Conservation (phyloP, 2,888 invertebrate species). For the Lomographa bimaculata region DNA sequence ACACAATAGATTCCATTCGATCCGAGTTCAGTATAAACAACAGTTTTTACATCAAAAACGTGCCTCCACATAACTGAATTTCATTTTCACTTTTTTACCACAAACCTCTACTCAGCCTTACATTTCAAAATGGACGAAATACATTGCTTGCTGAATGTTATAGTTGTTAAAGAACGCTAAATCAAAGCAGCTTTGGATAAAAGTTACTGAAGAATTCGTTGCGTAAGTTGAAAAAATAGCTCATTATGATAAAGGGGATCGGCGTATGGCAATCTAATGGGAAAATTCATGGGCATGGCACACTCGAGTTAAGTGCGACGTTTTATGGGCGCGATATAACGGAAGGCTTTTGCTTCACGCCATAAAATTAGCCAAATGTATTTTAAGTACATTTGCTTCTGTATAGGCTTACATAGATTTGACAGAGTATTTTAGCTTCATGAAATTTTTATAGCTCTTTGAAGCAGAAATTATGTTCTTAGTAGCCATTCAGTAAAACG, state of each 20-base stretch:
- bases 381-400: too few relatives aligned
- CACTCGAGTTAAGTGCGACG: constrained; percentile 7
- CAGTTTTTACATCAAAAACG: constrained; percentile 29
- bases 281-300: constrained; percentile 1
- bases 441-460: too few relatives aligned
- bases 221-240: constrained; percentile 8
- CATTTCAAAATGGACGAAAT: neutral
- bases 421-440: too few relatives aligned
- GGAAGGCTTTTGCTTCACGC: neutral
- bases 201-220: too few relatives aligned
- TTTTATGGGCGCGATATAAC: constrained; percentile 3
- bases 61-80: constrained; percentile 34
- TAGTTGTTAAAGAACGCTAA: too few relatives aligned
- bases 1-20: constrained; percentile 12
- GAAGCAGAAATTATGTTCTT: too few relatives aligned
- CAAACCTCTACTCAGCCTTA: constrained; percentile 2
- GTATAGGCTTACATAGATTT: too few relatives aligned
- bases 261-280: constrained; percentile 18
- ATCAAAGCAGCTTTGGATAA: too few relatives aligned
- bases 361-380: constrained; percentile 6
- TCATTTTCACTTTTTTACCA: constrained; percentile 25
- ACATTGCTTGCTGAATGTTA: constrained; percentile 7
- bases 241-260: constrained; percentile 19
- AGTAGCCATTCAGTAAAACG: too few relatives aligned
- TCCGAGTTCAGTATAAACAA: constrained; percentile 25